These are phyloP conservation scores for Rotaria sp. DNA, from an alignment of 2,888 invertebrate genomes.

Conservation along the genomic window DNA sequence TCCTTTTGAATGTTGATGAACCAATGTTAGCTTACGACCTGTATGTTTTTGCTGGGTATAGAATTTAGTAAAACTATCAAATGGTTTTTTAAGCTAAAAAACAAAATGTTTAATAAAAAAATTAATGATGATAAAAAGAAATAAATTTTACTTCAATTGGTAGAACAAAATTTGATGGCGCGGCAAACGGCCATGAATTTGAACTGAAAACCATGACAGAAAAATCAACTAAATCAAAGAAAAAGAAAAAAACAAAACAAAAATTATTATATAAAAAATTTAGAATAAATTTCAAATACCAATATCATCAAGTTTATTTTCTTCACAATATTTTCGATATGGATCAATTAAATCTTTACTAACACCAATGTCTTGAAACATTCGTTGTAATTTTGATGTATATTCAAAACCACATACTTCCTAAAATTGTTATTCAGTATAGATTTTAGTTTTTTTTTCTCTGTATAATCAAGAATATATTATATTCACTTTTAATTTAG, in stretches of 20 bases:
- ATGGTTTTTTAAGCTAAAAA: constrained; percentile 78
- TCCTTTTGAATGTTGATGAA: constrained; percentile 95
- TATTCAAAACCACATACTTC: constrained; percentile 94
- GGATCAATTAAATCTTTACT: constrained; percentile 94
- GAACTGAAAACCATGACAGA: constrained; percentile 83
- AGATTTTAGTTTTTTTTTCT: no score
- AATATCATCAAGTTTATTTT: neutral
- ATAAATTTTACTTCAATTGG: constrained; percentile 71
- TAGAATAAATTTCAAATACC: neutral
- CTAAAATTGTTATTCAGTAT: neutral
- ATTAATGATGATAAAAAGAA: no score
- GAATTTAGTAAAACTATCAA: constrained; percentile 86
- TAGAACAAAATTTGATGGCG: constrained; percentile 69
- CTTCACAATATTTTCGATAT: constrained; percentile 59
- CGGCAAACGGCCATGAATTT: constrained; percentile 78
- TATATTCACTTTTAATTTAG: constrained; percentile 71
- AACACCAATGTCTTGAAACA: constrained; percentile 97
- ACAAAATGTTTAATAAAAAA: neutral
- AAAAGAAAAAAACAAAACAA: no score
- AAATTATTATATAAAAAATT: constrained; percentile 41
- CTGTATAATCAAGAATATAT: no score
- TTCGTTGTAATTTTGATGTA: constrained; percentile 92
- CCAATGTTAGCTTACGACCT: constrained; percentile 92
- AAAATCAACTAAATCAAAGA: constrained; percentile 76
- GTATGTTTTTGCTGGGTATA: constrained; percentile 91